Evolutionary conservation across 1,140 invertebrate genomes (phyloP).

Genomic region (Drosophila takahashii): DNA sequence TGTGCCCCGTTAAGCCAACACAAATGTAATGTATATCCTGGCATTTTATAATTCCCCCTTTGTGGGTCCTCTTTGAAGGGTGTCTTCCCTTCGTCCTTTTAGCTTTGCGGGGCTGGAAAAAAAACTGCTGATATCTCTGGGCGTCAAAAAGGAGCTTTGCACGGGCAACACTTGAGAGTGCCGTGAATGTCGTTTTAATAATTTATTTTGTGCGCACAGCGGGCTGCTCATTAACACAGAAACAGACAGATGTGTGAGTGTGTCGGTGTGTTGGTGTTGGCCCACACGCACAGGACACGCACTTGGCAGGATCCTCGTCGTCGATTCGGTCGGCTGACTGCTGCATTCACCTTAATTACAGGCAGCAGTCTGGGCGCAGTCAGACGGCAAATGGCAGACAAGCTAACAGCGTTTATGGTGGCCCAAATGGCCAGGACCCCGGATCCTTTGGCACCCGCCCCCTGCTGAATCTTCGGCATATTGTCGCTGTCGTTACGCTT

Average conservation of each 20-base stretch:
- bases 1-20: background rate
- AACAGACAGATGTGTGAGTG: background rate
- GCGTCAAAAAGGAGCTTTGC: constrained; percentile 42
- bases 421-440: constrained; percentile 56
- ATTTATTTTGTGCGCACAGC: constrained; percentile 75
- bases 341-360: constrained; percentile 82
- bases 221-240: constrained; percentile 77
- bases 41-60: constrained; percentile 27
- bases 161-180: constrained; percentile 44
- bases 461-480: constrained; percentile 28
- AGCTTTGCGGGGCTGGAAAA: constrained; percentile 1
- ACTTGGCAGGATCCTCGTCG: constrained; percentile 54
- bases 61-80: constrained; percentile 3
- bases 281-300: constrained; percentile 69
- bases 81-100: constrained; percentile 19
- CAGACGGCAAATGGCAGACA: constrained; percentile 78
- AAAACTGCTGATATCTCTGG: constrained; percentile 30
- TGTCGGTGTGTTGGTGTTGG: background rate
- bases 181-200: constrained; percentile 73
- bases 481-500: constrained; percentile 76
- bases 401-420: constrained; percentile 78
- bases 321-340: constrained; percentile 65
- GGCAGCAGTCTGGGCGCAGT: constrained; percentile 78
- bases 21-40: constrained; percentile 15
- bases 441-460: background rate